These are phyloP conservation scores for Heliconius erato DNA, from an alignment of 2,888 invertebrate genomes.

Conservation along the genomic window DNA sequence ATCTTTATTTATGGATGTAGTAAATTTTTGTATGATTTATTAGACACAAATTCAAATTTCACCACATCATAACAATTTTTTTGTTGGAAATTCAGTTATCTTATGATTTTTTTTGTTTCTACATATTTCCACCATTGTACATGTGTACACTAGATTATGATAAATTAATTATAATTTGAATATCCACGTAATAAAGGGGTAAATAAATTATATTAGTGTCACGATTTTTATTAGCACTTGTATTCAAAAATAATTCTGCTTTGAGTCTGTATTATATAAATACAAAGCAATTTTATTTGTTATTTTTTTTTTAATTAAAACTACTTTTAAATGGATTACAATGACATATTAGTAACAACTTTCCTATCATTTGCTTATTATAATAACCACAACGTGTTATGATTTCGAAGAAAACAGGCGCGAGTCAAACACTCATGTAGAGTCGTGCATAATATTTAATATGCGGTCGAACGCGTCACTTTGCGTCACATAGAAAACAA, in stretches of 20 bases:
- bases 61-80: no score
- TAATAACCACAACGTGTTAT: background rate
- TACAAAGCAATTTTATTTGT: background rate
- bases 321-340: background rate
- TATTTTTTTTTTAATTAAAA: background rate
- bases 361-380: slow-evolving; percentile 9
- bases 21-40: background rate
- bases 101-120: background rate
- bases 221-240: background rate
- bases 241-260: background rate
- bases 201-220: background rate
- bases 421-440: background rate
- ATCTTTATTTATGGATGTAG: background rate
- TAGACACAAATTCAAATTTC: background rate
- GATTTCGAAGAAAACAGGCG: background rate
- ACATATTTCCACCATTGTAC: background rate
- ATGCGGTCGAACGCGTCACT: background rate
- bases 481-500: background rate
- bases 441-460: background rate
- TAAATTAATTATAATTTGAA: background rate
- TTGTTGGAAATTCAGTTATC: background rate
- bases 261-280: no score
- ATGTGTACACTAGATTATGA: background rate
- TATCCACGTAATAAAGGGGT: background rate
- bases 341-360: background rate